Evolutionary conservation across 1,140 invertebrate species (phyloP).

Genomic region (Dendrolimus kikuchii): DNA sequence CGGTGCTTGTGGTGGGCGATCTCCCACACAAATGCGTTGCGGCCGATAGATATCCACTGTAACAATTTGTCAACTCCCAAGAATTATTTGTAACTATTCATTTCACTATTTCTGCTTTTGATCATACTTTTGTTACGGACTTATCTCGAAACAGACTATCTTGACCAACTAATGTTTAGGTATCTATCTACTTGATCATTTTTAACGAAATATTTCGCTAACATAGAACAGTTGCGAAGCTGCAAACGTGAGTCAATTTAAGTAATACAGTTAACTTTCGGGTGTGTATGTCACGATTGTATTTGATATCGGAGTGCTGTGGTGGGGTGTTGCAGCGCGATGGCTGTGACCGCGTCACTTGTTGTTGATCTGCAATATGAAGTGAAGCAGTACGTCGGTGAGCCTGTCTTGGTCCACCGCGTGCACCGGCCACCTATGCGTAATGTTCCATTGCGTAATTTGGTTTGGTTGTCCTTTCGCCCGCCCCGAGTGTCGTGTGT

Average conservation of each 20-base stretch:
- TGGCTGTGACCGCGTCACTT: too few relatives aligned
- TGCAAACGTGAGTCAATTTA: constrained; percentile 38
- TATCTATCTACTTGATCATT: constrained; percentile 31
- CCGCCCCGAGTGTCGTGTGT: constrained; percentile 17
- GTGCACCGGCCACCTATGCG: constrained; percentile 23
- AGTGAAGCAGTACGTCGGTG: constrained; percentile 1
- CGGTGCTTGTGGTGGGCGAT: constrained; percentile 55
- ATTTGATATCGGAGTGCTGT: constrained; percentile 16
- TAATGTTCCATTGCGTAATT: constrained; percentile 34
- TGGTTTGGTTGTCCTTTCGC: constrained; percentile 52
- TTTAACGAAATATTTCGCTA: constrained; percentile 36
- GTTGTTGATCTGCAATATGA: too few relatives aligned
- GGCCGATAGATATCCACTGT: constrained; percentile 1
- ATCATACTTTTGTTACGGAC: too few relatives aligned
- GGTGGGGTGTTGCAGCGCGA: constrained; percentile 6
- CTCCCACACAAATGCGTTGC: constrained; percentile 30
- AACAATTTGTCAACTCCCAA: background rate
- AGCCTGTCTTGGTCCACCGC: constrained; percentile 2
- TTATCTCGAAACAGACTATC: background rate
- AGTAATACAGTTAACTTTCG: constrained; percentile 27
- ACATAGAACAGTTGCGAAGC: constrained; percentile 30
- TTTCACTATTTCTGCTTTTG: background rate
- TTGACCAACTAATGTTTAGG: constrained; percentile 35
- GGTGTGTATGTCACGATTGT: constrained; percentile 21
- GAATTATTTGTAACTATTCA: background rate